Evolutionary conservation across 92 coral and sea anemone species (phyloP).

Genomic region (Nematostella vectensis): DNA sequence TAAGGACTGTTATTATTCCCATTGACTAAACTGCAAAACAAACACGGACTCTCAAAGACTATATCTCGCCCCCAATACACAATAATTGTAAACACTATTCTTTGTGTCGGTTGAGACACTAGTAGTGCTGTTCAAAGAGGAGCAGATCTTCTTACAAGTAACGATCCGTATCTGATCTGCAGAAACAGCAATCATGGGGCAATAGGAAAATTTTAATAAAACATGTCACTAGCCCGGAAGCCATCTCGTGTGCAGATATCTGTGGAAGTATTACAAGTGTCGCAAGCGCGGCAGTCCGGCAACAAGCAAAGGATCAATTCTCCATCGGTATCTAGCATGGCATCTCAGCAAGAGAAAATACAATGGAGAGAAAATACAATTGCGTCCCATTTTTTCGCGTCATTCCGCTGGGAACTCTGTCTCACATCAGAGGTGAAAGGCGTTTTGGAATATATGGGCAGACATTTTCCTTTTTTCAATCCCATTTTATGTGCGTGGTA

Average conservation of each 20-base stretch:
- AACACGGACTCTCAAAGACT: neutral
- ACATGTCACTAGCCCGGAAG: constrained; percentile 30
- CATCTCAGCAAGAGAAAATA: too few species aligned
- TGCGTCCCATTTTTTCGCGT: too few species aligned
- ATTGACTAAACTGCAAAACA: neutral
- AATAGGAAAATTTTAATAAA: constrained; percentile 14
- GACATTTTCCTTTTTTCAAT: too few species aligned
- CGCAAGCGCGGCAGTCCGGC: neutral
- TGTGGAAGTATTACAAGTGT: constrained; percentile 1
- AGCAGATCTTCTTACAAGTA: neutral
- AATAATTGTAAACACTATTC: neutral
- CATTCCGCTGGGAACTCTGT: too few species aligned
- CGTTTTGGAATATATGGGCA: too few species aligned
- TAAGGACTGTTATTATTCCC: neutral
- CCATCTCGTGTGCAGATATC: constrained; percentile 25
- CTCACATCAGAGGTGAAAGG: too few species aligned
- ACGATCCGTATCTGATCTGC: neutral
- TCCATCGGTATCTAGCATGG: too few species aligned
- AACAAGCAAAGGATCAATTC: neutral
- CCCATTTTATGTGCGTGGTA: too few species aligned
- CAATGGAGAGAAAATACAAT: too few species aligned
- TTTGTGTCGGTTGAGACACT: too few species aligned
- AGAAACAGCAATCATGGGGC: constrained; percentile 3
- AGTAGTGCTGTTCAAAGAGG: too few species aligned
- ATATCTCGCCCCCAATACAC: neutral